Conservation (phyloP, 2,888 invertebrate species). For the Pemphredon lugubris region DNA sequence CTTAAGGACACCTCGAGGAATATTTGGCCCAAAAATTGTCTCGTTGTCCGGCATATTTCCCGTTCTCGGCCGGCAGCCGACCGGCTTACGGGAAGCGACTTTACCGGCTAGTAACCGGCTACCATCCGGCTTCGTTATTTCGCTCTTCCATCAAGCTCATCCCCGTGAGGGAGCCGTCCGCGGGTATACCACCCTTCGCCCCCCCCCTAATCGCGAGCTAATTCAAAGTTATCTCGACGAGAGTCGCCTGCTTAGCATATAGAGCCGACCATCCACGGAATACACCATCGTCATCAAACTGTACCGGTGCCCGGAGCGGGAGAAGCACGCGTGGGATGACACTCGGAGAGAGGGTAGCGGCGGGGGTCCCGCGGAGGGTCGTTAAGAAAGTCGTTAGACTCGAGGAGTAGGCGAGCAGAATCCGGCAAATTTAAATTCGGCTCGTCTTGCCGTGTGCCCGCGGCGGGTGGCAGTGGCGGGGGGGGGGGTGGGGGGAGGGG, state of each 20-base stretch:
- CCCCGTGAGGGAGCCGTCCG: not conserved
- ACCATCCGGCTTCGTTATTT: too few species aligned
- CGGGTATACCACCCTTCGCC: not conserved
- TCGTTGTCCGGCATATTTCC: not conserved
- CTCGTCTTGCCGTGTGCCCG: conserved; percentile 29
- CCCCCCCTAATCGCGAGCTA: conserved; percentile 44
- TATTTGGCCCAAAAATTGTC: too few species aligned
- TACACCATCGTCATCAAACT: conserved; percentile 50
- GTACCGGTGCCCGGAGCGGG: conserved; percentile 10
- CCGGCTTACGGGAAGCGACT: not conserved
- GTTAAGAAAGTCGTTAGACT: conserved; percentile 72
- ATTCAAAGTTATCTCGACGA: conserved; percentile 58
- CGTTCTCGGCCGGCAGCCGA: not conserved
- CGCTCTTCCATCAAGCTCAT: conserved; percentile 19
- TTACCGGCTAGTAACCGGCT: too few species aligned
- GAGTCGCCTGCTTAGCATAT: conserved; percentile 54
- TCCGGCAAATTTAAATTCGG: conserved; percentile 68
- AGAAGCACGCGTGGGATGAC: conserved; percentile 15
- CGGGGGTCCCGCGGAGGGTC: conserved; percentile 53
- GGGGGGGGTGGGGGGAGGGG: not conserved
- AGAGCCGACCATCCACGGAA: conserved; percentile 34
- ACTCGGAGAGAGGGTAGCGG: not conserved
- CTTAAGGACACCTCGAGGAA: not conserved
- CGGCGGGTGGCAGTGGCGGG: not conserved
- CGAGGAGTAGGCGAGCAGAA: conserved; percentile 40